Percentiles rank a stretch among this genome's conserved stretches.
These are phyloP conservation scores for Chaetodon trifasciatus DNA, from an alignment of 2,797 vertebrate genomes.

Conservation along the genomic window DNA sequence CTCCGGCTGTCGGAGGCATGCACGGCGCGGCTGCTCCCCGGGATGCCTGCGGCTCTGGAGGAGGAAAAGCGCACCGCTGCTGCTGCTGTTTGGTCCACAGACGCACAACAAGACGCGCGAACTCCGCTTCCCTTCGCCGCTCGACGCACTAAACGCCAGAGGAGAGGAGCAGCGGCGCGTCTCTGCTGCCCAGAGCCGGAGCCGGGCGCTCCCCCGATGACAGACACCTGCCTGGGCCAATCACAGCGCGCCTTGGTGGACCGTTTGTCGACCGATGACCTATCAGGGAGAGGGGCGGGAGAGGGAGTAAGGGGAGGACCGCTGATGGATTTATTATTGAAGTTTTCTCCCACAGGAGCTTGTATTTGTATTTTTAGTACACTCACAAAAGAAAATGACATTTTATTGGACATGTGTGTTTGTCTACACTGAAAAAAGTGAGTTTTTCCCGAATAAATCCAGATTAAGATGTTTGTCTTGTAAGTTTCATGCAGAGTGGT, in stretches of 20 bases:
- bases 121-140: conserved; percentile 64
- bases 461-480: accelerated
- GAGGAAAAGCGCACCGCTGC: conserved; percentile 50
- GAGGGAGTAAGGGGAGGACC: conserved; percentile 16
- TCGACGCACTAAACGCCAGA: conserved; percentile 69
- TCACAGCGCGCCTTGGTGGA: conserved; percentile 47
- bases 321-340: conserved; percentile 42
- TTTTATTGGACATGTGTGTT: background rate
- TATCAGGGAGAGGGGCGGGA: conserved; percentile 50
- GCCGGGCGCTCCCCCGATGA: conserved; percentile 16
- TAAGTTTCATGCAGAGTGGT: background rate
- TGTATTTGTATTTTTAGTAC: background rate
- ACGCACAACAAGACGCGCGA: conserved; percentile 65
- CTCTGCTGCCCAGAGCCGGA: conserved; percentile 54
- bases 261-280: conserved; percentile 29
- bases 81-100: conserved; percentile 62
- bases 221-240: conserved; percentile 65
- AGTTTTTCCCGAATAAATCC: background rate
- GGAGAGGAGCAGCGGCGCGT: conserved; percentile 59
- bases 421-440: background rate
- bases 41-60: conserved; percentile 56
- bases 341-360: conserved; percentile 32
- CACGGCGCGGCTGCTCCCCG: conserved; percentile 48
- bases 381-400: accelerated
- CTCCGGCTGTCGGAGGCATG: conserved; percentile 62